Percentiles rank a stretch among this genome's conserved stretches.
These are phyloP conservation scores for Automeris io DNA, from an alignment of 2,888 invertebrate species.

Conservation along the genomic window DNA sequence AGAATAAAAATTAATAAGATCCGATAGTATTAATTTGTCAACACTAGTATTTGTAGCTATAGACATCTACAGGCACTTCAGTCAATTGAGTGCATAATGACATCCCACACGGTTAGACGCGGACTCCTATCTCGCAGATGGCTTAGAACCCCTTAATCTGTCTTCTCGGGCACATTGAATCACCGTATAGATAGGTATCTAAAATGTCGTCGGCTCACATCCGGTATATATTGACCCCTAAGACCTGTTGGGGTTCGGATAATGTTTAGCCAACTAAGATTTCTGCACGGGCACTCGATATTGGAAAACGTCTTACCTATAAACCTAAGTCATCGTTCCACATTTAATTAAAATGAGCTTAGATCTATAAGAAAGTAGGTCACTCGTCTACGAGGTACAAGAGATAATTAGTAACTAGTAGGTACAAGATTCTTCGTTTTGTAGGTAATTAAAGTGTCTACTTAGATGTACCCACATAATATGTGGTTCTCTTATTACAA, in stretches of 20 bases:
- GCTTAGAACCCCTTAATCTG: slow-evolving; percentile 28
- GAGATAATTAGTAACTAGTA: too few relatives aligned
- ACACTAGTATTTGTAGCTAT: background rate
- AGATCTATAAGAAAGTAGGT: too few relatives aligned
- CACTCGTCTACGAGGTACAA: too few relatives aligned
- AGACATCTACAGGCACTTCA: slow-evolving; percentile 12
- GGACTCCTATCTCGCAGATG: slow-evolving; percentile 28
- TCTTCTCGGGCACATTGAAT: slow-evolving; percentile 19
- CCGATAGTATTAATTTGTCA: background rate
- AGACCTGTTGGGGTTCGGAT: slow-evolving; percentile 15
- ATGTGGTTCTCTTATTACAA: too few relatives aligned
- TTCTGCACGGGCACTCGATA: slow-evolving; percentile 4
- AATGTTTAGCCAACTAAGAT: slow-evolving; percentile 16
- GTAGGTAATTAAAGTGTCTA: too few relatives aligned
- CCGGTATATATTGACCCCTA: slow-evolving; percentile 18
- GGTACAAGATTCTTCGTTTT: too few relatives aligned
- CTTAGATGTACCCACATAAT: too few relatives aligned
- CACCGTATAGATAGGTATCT: too few relatives aligned
- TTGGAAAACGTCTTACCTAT: slow-evolving; percentile 1
- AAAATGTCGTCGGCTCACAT: slow-evolving; percentile 13
- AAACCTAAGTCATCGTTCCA: background rate
- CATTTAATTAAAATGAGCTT: background rate
- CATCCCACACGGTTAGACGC: slow-evolving; percentile 23
- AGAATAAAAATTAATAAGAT: background rate
- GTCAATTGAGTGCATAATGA: slow-evolving; percentile 27